Conservation (phyloP, 2,888 invertebrate genomes). For the Seira ritae region DNA sequence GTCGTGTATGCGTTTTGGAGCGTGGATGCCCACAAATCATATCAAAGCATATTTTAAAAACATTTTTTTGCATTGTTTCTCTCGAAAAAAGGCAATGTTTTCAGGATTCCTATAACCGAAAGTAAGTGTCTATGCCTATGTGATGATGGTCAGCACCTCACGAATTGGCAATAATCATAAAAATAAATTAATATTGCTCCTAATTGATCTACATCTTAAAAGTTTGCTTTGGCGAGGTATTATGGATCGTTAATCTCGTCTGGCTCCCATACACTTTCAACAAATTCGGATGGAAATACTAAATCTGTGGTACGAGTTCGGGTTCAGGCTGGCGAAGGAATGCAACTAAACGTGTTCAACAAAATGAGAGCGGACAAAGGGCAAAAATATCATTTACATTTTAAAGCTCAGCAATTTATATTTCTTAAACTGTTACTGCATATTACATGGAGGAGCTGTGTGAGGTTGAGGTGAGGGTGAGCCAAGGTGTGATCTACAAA, state of each 20-base stretch:
- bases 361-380: slow-evolving; percentile 3
- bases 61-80: slow-evolving; percentile 6
- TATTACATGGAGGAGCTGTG: too few relatives aligned
- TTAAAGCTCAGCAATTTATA: neutral
- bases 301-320: neutral
- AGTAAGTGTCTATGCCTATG: slow-evolving; percentile 1
- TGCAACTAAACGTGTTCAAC: neutral
- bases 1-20: slow-evolving; percentile 6
- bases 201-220: slow-evolving; percentile 64
- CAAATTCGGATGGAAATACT: too few relatives aligned
- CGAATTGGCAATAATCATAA: slow-evolving; percentile 63
- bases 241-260: slow-evolving; percentile 58
- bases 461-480: neutral
- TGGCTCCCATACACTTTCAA: slow-evolving; percentile 30
- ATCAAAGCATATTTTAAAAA: slow-evolving; percentile 5
- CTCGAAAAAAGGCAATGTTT: neutral
- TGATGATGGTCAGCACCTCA: slow-evolving; percentile 50
- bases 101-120: neutral
- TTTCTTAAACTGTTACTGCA: too few relatives aligned
- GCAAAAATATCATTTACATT: slow-evolving; percentile 16
- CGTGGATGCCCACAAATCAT: slow-evolving; percentile 4
- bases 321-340: neutral
- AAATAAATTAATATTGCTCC: slow-evolving; percentile 66
- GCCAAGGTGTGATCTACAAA: neutral
- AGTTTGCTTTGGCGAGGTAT: slow-evolving; percentile 38